phyloP scores from a whole-genome alignment of 1,140 invertebrate species.

The Drusus annulatus region DNA sequence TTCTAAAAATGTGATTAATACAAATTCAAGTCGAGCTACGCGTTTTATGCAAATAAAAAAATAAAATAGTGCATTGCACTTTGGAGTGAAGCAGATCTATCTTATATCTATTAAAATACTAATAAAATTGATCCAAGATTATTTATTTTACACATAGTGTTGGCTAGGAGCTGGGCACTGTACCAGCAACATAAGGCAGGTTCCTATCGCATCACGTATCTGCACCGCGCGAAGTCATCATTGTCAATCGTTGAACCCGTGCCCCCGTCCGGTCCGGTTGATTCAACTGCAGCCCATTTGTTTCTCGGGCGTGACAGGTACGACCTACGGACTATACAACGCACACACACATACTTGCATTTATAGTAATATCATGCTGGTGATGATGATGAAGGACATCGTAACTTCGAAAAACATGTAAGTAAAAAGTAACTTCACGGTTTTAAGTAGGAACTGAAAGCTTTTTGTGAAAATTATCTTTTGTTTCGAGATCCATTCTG shows the following conservation, averaged over 20 bases:
- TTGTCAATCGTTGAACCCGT: conserved; percentile 48
- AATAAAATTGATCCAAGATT: too few species aligned
- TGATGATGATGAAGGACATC: background rate
- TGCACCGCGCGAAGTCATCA: conserved; percentile 33
- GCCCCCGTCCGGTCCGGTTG: conserved; percentile 24
- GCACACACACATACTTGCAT: conserved; percentile 10
- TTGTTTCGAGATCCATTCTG: too few species aligned
- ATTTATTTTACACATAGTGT: too few species aligned
- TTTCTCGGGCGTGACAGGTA: conserved; percentile 42
- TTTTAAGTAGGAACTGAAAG: too few species aligned
- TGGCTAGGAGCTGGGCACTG: background rate
- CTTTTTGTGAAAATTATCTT: too few species aligned
- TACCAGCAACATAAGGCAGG: background rate
- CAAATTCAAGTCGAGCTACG: too few species aligned
- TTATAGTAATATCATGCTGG: conserved; percentile 7
- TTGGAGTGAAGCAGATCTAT: too few species aligned
- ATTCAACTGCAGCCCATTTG: conserved; percentile 37
- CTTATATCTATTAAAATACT: too few species aligned
- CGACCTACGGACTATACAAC: conserved; percentile 22
- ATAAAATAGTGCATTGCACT: too few species aligned
- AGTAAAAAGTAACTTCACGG: too few species aligned
- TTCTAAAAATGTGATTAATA: too few species aligned
- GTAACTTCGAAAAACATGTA: background rate
- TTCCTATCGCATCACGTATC: conserved; percentile 7
- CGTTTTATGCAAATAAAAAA: too few species aligned